Conservation (phyloP, 2,113 vertebrate genomes). For the Podarcis raffonei region DNA sequence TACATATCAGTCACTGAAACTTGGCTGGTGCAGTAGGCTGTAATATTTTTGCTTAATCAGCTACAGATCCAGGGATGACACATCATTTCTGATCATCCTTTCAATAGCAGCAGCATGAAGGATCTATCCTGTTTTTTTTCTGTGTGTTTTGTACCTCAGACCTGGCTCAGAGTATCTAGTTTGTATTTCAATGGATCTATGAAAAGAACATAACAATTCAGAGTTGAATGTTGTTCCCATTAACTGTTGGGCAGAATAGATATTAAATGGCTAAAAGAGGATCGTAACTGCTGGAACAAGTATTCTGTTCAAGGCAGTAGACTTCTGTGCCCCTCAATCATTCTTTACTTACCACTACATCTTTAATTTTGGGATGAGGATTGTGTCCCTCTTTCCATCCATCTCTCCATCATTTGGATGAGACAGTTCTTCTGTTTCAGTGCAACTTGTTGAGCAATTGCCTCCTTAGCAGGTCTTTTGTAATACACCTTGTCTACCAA, state of each 20-base stretch:
- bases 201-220: not conserved
- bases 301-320: not conserved
- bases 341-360: not conserved
- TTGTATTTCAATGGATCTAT: not conserved
- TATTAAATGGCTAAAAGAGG: not conserved
- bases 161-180: not conserved
- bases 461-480: not conserved
- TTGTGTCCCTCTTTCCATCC: not conserved
- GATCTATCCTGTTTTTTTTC: too few relatives aligned
- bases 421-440: not conserved
- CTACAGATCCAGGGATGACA: not conserved
- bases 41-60: not conserved
- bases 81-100: not conserved
- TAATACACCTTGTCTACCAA: not conserved
- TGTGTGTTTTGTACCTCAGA: not conserved
- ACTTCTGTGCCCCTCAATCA: not conserved
- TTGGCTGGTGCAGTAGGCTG: not conserved
- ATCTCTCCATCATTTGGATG: not conserved
- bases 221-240: too few relatives aligned
- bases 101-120: not conserved
- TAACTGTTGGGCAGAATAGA: not conserved
- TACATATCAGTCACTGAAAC: not conserved
- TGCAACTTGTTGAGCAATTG: not conserved
- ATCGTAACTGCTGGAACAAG: not conserved
- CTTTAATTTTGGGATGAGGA: not conserved